These are phyloP conservation scores for Lepidocyrtoides sp. DNA, from an alignment of 2,888 invertebrate species.

Conservation along the genomic window DNA sequence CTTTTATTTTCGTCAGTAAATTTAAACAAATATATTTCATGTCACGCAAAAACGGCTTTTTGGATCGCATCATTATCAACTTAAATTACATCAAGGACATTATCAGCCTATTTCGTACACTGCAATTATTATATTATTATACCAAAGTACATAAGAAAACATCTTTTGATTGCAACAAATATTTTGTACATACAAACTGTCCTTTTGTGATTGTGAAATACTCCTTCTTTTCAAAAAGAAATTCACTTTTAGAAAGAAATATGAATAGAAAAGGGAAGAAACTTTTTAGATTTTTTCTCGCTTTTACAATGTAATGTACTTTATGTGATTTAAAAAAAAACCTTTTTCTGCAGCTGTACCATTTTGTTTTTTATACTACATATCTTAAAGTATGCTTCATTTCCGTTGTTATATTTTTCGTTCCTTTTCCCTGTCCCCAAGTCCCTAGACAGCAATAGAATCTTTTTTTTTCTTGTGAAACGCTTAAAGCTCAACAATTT, in stretches of 20 bases:
- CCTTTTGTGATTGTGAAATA: too few species aligned
- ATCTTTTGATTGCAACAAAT: background rate
- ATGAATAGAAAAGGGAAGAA: too few species aligned
- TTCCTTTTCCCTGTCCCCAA: conserved; percentile 22
- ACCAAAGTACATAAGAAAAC: too few species aligned
- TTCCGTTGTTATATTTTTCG: conserved; percentile 8
- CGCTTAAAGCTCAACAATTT: conserved; percentile 17
- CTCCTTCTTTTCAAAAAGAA: background rate
- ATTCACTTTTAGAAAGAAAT: too few species aligned
- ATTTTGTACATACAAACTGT: background rate
- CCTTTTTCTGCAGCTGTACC: too few species aligned
- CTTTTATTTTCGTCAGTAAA: conserved; percentile 3
- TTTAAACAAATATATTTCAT: conserved; percentile 60
- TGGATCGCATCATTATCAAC: conserved; percentile 2
- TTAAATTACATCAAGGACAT: background rate
- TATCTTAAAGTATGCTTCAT: conserved; percentile 23
- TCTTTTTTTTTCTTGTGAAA: conserved; percentile 44
- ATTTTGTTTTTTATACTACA: background rate
- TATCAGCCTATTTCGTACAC: background rate
- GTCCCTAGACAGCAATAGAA: conserved; percentile 65
- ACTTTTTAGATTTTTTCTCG: background rate
- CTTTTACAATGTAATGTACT: background rate
- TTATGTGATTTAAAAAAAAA: too few species aligned
- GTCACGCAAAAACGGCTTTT: background rate
- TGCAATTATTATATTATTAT: background rate